Base-by-base conservation (phyloP, 2,797 vertebrate genomes). In the Lepus oiostolus region DNA sequence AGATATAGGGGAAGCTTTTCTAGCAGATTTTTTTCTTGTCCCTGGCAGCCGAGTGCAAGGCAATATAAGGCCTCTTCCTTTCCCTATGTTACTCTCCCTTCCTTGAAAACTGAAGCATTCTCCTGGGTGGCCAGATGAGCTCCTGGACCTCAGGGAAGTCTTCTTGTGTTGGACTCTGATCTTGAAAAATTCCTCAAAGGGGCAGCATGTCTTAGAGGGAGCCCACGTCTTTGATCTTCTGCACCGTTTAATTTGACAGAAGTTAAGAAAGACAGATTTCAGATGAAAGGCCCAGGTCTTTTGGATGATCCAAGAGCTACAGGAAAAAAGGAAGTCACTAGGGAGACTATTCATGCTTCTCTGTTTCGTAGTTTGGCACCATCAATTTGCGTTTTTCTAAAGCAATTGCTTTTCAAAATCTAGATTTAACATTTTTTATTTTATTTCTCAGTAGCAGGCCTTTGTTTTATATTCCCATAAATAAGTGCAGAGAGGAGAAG, bases 401-500 rank as follows among this genome's bases (percentile, higher is more conserved):
- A 89, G 90, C 24, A 80, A 50, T 8, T 87, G 28, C 77, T 85
- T 77, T 93, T 92, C 7, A 58, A 92, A 90, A 85, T 88, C 30
- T 90, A 86, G 84, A 71, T 58, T 50, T 58, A 74, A 62, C 17
- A 38, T 32, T 62, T 91, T 52, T 0, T 7, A 83, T 85, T 76
- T 4, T 84, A 47, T 74, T 90, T 74, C 11, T 67, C 17, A 91
- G n/a, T 22, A 47, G 26, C n/a, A 75, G 70, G 38, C 60, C 54
- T 94, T 79, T 75, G 74, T 50, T 93, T 82, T 70, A 68, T 50
- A 88, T 26, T 74, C 26, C 38, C 62, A 32, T 50, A 80, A 93
- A 93, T 91, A 58, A 70, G 90, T 90, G 63, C 38, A 47, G 93
- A 88, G 52, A 85, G 65, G 28, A 72, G 42, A 72, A 62, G 62